phyloP scores from a whole-genome alignment of 2,113 vertebrate species.

The Morone chrysops region DNA sequence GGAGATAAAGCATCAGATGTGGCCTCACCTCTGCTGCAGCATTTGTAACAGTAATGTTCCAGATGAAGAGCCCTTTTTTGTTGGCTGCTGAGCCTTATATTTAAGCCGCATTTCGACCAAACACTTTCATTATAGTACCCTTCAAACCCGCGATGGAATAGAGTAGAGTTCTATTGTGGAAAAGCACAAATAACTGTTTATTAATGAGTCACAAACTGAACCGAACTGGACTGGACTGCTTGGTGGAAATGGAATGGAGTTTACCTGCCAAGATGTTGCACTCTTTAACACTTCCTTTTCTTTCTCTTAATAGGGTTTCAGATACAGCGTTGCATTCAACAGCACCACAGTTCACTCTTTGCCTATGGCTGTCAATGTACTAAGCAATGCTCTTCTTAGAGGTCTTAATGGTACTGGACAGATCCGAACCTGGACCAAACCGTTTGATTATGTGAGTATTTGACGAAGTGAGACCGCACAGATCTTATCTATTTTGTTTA shows the following conservation, averaged over 20 bases:
- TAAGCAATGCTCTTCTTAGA: constrained; percentile 92
- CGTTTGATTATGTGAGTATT: constrained; percentile 87
- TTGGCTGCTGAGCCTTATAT: constrained; percentile 6
- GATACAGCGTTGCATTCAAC: constrained; percentile 89
- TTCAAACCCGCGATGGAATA: no score
- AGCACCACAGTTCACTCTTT: constrained; percentile 95
- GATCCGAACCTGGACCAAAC: constrained; percentile 93
- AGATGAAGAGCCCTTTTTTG: background rate
- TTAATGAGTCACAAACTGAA: no score
- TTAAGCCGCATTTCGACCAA: background rate
- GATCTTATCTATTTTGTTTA: background rate
- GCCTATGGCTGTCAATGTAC: constrained; percentile 91
- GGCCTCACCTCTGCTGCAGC: background rate
- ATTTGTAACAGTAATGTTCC: background rate
- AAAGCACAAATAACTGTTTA: no score
- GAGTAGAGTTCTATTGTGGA: no score
- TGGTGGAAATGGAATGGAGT: background rate
- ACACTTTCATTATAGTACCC: no score
- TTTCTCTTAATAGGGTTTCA: constrained; percentile 82
- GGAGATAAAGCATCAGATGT: constrained; percentile 2
- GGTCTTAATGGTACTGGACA: constrained; percentile 87
- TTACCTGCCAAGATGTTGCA: background rate
- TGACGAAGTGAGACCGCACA: background rate
- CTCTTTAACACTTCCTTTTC: background rate
- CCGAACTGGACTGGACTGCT: no score